phyloP scores from a whole-genome alignment of 2,888 invertebrate species.

The Campopleginae sp. region DNA sequence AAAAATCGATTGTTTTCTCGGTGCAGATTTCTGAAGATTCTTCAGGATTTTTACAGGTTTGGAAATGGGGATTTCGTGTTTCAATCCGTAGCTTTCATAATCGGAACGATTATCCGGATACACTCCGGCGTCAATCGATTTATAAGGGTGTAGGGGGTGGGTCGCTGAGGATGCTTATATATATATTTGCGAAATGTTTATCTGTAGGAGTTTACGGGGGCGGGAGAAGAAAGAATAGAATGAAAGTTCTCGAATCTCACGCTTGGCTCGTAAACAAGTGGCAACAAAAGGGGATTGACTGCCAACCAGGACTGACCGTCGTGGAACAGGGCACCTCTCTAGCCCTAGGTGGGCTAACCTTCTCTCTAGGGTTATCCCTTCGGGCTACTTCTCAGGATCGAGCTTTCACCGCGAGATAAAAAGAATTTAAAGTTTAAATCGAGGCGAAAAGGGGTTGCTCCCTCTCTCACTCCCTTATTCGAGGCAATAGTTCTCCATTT shows the following conservation, averaged over 20 bases:
- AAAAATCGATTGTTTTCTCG: too few species aligned
- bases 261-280: constrained; percentile 82
- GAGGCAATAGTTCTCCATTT: constrained; percentile 54
- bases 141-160: constrained; percentile 14
- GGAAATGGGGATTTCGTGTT: background rate
- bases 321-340: constrained; percentile 62
- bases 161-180: background rate
- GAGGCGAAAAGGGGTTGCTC: constrained; percentile 68
- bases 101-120: constrained; percentile 57
- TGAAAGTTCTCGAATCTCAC: constrained; percentile 80
- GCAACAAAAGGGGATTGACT: constrained; percentile 78
- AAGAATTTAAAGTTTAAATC: constrained; percentile 83
- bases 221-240: constrained; percentile 77
- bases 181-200: constrained; percentile 24
- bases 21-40: too few species aligned
- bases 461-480: constrained; percentile 12
- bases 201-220: constrained; percentile 41
- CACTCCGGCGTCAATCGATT: constrained; percentile 45
- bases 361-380: constrained; percentile 74
- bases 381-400: constrained; percentile 77
- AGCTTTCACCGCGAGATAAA: constrained; percentile 80
- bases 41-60: too few species aligned
- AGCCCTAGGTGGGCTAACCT: constrained; percentile 47
- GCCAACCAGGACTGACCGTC: constrained; percentile 78
- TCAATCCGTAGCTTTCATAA: constrained; percentile 38